Base-by-base conservation (phyloP, 2,888 invertebrate genomes). In the Pyrochroa serraticornis region DNA sequence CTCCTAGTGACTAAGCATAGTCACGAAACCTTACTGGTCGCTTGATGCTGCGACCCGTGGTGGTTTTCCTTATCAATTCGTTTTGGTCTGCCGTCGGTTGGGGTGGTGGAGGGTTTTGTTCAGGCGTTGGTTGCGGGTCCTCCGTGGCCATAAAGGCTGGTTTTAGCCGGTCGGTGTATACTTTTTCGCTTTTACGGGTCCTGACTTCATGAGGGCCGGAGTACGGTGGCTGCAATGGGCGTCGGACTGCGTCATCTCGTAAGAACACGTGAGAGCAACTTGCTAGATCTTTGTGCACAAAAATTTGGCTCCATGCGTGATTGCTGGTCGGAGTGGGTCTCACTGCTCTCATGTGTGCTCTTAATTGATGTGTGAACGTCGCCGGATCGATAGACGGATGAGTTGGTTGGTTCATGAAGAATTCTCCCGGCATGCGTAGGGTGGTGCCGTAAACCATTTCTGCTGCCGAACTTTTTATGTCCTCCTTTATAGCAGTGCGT, bases 381-480 rank as follows among this genome's bases (percentile, higher is more conserved):
- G 43, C 33, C 33, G 64, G 32, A 5, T 22, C 22, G 22, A 22
- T 22, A 22, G 22, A 22, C 22, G 22, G 22, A 3, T 22, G 22
- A 22, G 22, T 22, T 22, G 22, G 22, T 22, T 22, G 22, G 22
- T 22, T 22, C 5, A 22, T 5, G 6, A 58, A 41, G 9, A 58
- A 39, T 49, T 58, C 69, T 14, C 67, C 70, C 0, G 70, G 76
- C 6, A 78, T 34, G 1, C 69, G 63, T 5, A 77, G 47, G 0
- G 63, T 46, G 13, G 63, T 57, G 0, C 76, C 74, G 47, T 72
- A 76, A 0, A 76, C 63, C 41, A 77, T 47, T 37, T 76, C 72
- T 1, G 75, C 72, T 22, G 74, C 53, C 1, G 73, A 70, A 6
- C 69, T 58, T 13, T 67, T 44, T 2, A 74, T 13, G 49, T 77